Evolutionary conservation across 2,113 vertebrate genomes (phyloP), one percentile per base, ranked within the genome.

Genomic region (Syngnathus typhle): DNA sequence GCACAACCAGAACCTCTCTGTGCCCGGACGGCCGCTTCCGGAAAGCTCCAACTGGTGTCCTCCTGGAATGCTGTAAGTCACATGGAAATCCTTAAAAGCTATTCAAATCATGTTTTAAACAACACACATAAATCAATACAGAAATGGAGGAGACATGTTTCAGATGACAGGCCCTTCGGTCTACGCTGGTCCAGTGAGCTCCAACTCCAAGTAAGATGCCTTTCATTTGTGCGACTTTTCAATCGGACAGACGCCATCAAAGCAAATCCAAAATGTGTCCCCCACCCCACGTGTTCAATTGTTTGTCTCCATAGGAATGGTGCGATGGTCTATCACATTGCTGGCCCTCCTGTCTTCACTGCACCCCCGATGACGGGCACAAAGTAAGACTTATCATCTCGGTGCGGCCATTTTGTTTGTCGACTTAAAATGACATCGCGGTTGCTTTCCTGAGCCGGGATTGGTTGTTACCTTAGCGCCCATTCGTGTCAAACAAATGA

Each of bases 41-140:
- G 60, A 62, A 62, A 44, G 23, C 13, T 27, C 41, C n/a, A 62
- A 23, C 15, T 62, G 60, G 60, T 43, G 60, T 62, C 60, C 60
- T 43, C n/a, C 60, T 62, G 60, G 60, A 12, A 62, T 62, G 39
- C 41, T 62, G 60, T 62, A 62, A 62, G 60, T 44, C 44, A 23
- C 21, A 62, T 13, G 3, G 13, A 3, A 18, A 15, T 4, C 7
- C 60, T 13, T 21, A 11, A n/a, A 39, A 60, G 4, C 21, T 39
- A 11, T 41, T 60, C 36, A n/a, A 9, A 39, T 60, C 1, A 2
- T 3, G 7, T 19, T 60, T 38, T 18, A 38, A 60, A 60, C 37
- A 10, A 18, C 16, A 18, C 44, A 47, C 16, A 1, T 12, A 1
- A 44, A 16, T 58, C 41, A 46, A 27, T 46, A 8, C 6, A 62